Base-by-base conservation (phyloP, 1,140 invertebrate genomes). In the Anagrus nilaparvatae region DNA sequence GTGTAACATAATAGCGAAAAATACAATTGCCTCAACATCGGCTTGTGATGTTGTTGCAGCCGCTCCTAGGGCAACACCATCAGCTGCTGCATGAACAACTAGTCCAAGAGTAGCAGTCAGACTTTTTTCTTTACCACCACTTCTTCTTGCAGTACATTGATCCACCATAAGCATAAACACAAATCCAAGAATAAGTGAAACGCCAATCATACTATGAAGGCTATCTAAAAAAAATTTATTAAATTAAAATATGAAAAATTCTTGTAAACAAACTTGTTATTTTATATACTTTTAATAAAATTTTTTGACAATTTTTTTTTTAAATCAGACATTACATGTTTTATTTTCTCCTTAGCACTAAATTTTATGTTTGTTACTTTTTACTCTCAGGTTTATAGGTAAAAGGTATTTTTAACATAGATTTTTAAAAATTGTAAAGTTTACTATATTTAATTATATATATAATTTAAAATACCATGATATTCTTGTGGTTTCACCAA, bases 1-100 rank as follows among this genome's bases (percentile, higher is more conserved):
- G 58, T 99, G 96, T 12, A 99, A 70, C 93, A 99, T 98, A 48
- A 99, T 98, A 18, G 96, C 96, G 24, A 96, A 62, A 64, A 99
- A 99, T 14, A 99, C 92, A 48, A 99, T 95, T 54, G 95, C 81
- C 71, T 98, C 95, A 4, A 99, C 89, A 58, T 97, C 93, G 14
- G 89, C 78, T 56, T 97, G 90, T 5, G 87, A 84, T 1, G 93
- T 93, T 1, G 88, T 90, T 0, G 93, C 92, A 1, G 96, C 95
- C 17, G 93, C 94, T 32, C 96, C 96, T 10, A 99, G 65, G 3
- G 96, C 95, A 25, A 99, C 81, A 18, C 96, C 96, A 73, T 99
- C 96, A 49, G 94, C 95, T 79, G 92, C 91, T 9, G 96, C 93
- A 71, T 99, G 96, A 2, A 99, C 94, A 5, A 98, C 91, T 4